phyloP scores from a whole-genome alignment of 2,113 vertebrate species.

The Phycodurus eques region DNA sequence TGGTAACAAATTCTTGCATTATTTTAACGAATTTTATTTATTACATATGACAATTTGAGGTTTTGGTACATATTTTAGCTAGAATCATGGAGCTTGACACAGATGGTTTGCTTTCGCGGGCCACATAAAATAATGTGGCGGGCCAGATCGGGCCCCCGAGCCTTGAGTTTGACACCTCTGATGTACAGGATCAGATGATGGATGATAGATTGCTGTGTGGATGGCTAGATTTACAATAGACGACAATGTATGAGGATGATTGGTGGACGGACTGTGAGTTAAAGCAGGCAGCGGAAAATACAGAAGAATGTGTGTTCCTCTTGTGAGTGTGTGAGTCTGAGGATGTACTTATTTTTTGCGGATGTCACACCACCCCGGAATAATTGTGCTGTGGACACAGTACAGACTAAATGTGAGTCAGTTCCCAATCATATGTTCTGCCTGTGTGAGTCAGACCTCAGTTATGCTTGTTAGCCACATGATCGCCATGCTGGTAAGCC shows the following conservation, averaged over 20 bases:
- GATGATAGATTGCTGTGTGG: background rate
- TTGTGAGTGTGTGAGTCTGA: background rate
- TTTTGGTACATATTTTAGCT: too few relatives aligned
- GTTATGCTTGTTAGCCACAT: slow-evolving; percentile 74
- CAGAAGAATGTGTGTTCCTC: slow-evolving; percentile 3
- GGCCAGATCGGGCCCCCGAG: too few relatives aligned
- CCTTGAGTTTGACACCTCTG: too few relatives aligned
- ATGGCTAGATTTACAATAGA: background rate
- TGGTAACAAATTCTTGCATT: too few relatives aligned
- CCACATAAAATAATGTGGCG: too few relatives aligned
- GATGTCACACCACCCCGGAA: slow-evolving; percentile 48
- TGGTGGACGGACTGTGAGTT: slow-evolving; percentile 5
- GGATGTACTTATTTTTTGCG: slow-evolving; percentile 36
- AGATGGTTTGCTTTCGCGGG: too few relatives aligned
- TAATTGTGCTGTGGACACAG: slow-evolving; percentile 44
- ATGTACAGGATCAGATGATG: background rate
- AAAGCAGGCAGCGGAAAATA: slow-evolving; percentile 13
- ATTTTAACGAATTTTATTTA: too few relatives aligned
- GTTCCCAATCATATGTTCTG: slow-evolving; percentile 53
- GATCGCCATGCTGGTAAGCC: slow-evolving; percentile 47
- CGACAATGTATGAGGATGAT: background rate
- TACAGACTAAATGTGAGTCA: slow-evolving; percentile 56
- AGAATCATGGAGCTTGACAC: too few relatives aligned
- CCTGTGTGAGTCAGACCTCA: slow-evolving; percentile 58
- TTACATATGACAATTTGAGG: too few relatives aligned